phyloP scores from a whole-genome alignment of 2,888 invertebrate genomes.

The Xanthia togata region DNA sequence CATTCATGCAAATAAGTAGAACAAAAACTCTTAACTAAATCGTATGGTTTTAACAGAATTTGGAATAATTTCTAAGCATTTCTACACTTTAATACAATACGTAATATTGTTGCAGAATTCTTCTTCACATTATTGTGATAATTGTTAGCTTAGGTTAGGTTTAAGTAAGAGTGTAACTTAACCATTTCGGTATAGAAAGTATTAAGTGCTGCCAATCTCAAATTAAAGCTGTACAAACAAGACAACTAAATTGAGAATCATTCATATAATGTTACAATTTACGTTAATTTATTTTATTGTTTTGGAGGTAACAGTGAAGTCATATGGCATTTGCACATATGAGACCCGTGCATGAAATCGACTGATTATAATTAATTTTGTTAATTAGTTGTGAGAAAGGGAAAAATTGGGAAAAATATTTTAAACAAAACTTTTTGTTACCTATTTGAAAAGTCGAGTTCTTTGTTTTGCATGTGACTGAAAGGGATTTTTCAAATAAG shows the following conservation, averaged over 20 bases:
- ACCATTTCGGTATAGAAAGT: neutral
- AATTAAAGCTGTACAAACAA: neutral
- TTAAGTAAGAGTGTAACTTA: neutral
- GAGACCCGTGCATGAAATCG: too few species aligned
- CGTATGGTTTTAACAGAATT: neutral
- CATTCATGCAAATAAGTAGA: neutral
- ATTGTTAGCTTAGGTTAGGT: neutral
- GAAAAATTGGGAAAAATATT: too few species aligned
- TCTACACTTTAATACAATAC: neutral
- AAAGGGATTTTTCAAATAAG: too few species aligned
- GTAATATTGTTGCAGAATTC: neutral
- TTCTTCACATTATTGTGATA: neutral
- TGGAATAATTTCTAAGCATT: neutral
- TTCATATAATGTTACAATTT: neutral
- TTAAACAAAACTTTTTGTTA: too few species aligned
- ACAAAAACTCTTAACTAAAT: neutral
- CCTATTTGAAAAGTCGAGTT: too few species aligned
- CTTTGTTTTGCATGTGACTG: too few species aligned
- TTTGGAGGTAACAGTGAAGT: neutral
- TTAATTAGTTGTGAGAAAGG: too few species aligned
- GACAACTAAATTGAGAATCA: neutral
- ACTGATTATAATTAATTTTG: too few species aligned
- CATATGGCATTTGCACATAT: neutral
- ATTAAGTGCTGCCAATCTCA: neutral
- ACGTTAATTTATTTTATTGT: slow-evolving; percentile 10